Percentiles rank a stretch among this genome's conserved stretches.
Conservation (phyloP, 2,797 vertebrate species). For the Gymnoscopelus microlampas region DNA sequence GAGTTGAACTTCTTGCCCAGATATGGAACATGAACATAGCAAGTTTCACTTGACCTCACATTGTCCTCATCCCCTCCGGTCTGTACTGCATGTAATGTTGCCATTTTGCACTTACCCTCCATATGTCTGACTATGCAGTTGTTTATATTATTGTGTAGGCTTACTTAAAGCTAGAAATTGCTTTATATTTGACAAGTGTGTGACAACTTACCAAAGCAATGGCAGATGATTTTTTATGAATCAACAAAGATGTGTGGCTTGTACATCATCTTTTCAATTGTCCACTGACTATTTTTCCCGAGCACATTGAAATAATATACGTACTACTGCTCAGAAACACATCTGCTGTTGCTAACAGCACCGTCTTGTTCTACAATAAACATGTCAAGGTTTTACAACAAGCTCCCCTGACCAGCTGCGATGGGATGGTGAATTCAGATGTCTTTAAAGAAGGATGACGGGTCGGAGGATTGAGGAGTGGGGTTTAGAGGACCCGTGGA, state of each 20-base stretch:
- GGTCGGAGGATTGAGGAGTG: slow-evolving; percentile 50
- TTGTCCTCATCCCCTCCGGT: neutral
- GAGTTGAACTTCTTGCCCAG: slow-evolving; percentile 19
- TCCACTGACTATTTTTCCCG: slow-evolving; percentile 19
- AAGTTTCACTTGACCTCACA: neutral
- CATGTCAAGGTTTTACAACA: slow-evolving; percentile 66
- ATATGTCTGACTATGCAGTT: too few species aligned
- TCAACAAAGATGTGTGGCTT: neutral
- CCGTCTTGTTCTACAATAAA: slow-evolving; percentile 74
- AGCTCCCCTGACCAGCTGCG: slow-evolving; percentile 75
- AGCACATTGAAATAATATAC: slow-evolving; percentile 38
- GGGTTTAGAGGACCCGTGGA: slow-evolving; percentile 55
- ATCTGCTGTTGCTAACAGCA: slow-evolving; percentile 68
- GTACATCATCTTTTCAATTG: slow-evolving; percentile 20
- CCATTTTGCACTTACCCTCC: too few species aligned
- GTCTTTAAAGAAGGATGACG: slow-evolving; percentile 44
- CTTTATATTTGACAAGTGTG: too few species aligned
- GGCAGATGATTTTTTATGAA: neutral
- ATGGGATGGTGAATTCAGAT: slow-evolving; percentile 47
- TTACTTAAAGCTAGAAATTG: too few species aligned
- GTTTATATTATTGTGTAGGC: too few species aligned
- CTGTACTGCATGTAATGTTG: too few species aligned
- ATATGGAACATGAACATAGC: neutral
- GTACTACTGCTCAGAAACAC: slow-evolving; percentile 53
- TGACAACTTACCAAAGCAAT: too few species aligned